Evolutionary conservation across 2,797 vertebrate genomes (phyloP), one percentile per base, ranked within the genome.

Genomic region (Sarcophilus harrisii): DNA sequence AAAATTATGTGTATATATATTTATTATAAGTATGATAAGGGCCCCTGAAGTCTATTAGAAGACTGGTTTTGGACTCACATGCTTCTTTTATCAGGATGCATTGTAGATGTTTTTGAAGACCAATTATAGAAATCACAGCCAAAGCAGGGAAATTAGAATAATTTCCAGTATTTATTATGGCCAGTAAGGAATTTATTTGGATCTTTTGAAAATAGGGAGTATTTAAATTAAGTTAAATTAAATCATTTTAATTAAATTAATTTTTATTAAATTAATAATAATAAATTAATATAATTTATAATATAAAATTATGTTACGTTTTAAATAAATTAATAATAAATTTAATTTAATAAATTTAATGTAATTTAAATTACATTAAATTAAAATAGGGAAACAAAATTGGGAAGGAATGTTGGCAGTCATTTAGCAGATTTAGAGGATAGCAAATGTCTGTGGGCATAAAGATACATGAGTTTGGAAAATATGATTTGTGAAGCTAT

Each of bases 381-480:
- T 57, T 57, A 57, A 57, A 57, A 57, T 32, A 14, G 49, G 18
- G n/a, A 29, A 57, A 49, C 90, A 57, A 45, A 29, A 1, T 57
- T 62, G 5, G 30, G 55, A 93, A 57, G 59, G 30, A 57, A 58
- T 3, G 13, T 1, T 60, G 52, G 58, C 57, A 1, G 0, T 9
- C 55, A 89, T 57, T 95, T 32, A 96, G 93, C 73, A 95, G 62
- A 59, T 38, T 38, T 93, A 49, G 58, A 55, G 49, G 49, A 45
- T 1, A 94, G 59, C 10, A 16, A 58, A 93, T 58, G 92, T 58
- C 58, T 28, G 4, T 58, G 87, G 29, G 89, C 49, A 6, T 11
- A 58, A 94, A 90, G 57, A 81, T 49, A 89, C 55, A 92, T 90
- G 62, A 52, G 32, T 45, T n/a, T 28, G 62, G 49, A 52, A n/a